Percentiles rank a stretch among this genome's conserved stretches.
Conservation (phyloP, 2,888 invertebrate species). For the Dynastes tityus region DNA sequence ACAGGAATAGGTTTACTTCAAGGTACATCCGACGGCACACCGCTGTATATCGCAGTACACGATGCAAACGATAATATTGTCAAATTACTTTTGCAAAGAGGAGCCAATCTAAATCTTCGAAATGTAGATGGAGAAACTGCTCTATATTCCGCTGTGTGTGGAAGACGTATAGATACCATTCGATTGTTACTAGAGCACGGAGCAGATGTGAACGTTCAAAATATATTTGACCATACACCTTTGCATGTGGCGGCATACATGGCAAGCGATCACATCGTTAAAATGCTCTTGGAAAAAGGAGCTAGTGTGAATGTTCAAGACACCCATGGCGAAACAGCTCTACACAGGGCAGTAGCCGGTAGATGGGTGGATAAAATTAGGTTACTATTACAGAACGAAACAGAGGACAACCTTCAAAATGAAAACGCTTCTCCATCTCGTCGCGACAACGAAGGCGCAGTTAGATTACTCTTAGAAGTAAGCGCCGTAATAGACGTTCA, state of each 20-base stretch:
- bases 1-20: not conserved
- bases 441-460: not conserved
- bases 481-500: not conserved
- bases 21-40: not conserved
- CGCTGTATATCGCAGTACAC: not conserved
- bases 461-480: not conserved
- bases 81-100: not conserved
- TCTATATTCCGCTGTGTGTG: not conserved
- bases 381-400: not conserved
- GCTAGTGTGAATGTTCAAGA: not conserved
- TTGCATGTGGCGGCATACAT: not conserved
- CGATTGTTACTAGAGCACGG: not conserved
- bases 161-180: not conserved
- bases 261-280: not conserved
- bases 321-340: not conserved
- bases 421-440: not conserved
- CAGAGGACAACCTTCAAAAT: not conserved
- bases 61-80: not conserved
- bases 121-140: not conserved
- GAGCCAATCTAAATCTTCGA: not conserved
- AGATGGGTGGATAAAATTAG: not conserved
- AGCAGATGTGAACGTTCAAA: not conserved
- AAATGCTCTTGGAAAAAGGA: not conserved
- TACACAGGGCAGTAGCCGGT: not conserved
- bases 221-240: not conserved